phyloP scores from a whole-genome alignment of 2,113 vertebrate species.

The Indicator indicator region DNA sequence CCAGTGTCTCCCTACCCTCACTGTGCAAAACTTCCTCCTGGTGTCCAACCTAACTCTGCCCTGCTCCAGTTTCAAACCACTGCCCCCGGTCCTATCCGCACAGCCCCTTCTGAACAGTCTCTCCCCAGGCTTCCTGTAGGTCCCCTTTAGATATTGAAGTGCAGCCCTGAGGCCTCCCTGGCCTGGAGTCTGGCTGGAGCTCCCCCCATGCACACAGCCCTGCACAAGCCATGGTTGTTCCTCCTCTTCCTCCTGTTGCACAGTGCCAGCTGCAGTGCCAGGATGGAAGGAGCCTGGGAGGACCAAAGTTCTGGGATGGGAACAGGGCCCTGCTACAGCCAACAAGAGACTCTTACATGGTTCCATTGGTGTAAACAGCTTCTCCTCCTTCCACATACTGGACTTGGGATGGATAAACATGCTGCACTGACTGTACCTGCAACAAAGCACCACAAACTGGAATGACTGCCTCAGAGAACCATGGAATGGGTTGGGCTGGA shows the following conservation, averaged over 20 bases:
- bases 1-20: too few species aligned
- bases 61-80: too few species aligned
- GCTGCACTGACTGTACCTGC: conserved; percentile 90
- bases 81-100: too few species aligned
- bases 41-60: too few species aligned
- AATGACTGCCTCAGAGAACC: background rate
- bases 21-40: too few species aligned
- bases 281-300: background rate
- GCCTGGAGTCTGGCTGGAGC: background rate
- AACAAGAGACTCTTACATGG: conserved; percentile 83
- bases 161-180: background rate
- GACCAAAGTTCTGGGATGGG: background rate
- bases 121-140: too few species aligned
- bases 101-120: too few species aligned
- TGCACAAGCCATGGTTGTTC: background rate
- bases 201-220: accelerated
- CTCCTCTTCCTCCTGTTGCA: background rate
- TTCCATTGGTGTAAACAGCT: conserved; percentile 91
- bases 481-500: too few species aligned
- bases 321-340: background rate
- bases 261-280: background rate
- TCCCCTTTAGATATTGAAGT: too few species aligned
- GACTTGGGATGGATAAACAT: conserved; percentile 92
- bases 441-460: background rate
- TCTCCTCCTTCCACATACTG: conserved; percentile 96